These are phyloP conservation scores for Diarsia dahlii DNA, from an alignment of 2,888 invertebrate species.

Conservation along the genomic window DNA sequence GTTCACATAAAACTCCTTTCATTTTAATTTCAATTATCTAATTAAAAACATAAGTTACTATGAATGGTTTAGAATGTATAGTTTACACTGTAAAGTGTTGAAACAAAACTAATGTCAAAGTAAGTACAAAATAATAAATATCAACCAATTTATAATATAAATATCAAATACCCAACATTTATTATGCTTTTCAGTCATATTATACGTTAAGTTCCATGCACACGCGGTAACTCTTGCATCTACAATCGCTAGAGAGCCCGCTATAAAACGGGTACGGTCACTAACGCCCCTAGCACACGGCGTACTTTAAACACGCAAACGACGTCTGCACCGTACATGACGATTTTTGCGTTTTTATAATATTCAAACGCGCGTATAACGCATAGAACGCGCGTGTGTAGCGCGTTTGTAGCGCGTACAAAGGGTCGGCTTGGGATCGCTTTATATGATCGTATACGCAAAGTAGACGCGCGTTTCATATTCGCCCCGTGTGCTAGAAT, in stretches of 20 bases:
- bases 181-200: conserved; percentile 65
- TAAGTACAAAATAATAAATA: conserved; percentile 62
- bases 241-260: conserved; percentile 4
- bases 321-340: too few relatives aligned
- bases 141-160: conserved; percentile 43
- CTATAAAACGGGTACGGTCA: not conserved
- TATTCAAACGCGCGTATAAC: too few relatives aligned
- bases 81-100: conserved; percentile 10
- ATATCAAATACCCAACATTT: conserved; percentile 43
- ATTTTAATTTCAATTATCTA: conserved; percentile 24
- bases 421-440: too few relatives aligned
- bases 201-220: conserved; percentile 55
- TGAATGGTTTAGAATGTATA: conserved; percentile 13
- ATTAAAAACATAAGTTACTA: conserved; percentile 5
- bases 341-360: too few relatives aligned
- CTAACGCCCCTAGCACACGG: not conserved
- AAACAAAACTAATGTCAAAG: conserved; percentile 22
- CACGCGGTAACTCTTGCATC: conserved; percentile 56
- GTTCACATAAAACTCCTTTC: conserved; percentile 20
- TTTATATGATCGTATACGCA: too few relatives aligned
- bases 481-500: too few relatives aligned
- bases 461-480: too few relatives aligned
- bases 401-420: too few relatives aligned
- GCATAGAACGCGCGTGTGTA: too few relatives aligned
- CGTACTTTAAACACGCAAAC: too few relatives aligned